Conservation (phyloP, 2,797 vertebrate genomes). For the Thunnus albacares region DNA sequence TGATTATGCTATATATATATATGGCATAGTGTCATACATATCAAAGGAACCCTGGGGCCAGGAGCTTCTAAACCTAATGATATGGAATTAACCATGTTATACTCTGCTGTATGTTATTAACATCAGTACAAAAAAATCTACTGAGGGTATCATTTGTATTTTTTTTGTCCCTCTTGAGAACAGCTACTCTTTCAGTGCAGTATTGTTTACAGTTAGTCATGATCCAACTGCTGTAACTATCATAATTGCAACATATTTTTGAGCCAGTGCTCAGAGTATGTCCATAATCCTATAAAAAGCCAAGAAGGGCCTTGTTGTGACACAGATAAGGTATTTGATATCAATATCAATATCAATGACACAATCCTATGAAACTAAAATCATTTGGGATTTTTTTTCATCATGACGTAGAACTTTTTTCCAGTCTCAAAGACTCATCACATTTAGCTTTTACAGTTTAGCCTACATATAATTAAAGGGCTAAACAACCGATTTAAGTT, state of each 20-base stretch:
- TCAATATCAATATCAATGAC: constrained; percentile 24
- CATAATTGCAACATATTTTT: constrained; percentile 4
- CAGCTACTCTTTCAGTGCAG: neutral
- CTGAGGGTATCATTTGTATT: neutral
- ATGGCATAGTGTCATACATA: constrained; percentile 20
- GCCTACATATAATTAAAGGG: no score
- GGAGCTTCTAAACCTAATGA: constrained; percentile 28
- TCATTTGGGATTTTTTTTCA: constrained; percentile 13
- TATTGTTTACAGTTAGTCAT: constrained; percentile 20
- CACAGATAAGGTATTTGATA: constrained; percentile 23
- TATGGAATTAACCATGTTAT: constrained; percentile 37
- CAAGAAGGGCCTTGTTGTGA: constrained; percentile 27
- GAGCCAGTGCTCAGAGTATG: constrained; percentile 4
- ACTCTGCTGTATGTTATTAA: constrained; percentile 15
- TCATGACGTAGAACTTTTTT: neutral
- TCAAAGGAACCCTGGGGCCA: constrained; percentile 34
- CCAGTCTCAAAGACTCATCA: constrained; percentile 1
- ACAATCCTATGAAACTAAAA: constrained; percentile 11
- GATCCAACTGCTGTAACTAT: neutral
- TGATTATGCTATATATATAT: constrained; percentile 44
- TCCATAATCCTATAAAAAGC: constrained; percentile 20
- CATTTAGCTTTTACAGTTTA: neutral
- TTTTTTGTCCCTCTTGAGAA: constrained; percentile 1
- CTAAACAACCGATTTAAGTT: neutral
- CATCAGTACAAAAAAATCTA: neutral